Percentiles rank a stretch among this genome's conserved stretches.
These are phyloP conservation scores for Tiliacea citrago DNA, from an alignment of 2,888 invertebrate genomes.

Conservation along the genomic window DNA sequence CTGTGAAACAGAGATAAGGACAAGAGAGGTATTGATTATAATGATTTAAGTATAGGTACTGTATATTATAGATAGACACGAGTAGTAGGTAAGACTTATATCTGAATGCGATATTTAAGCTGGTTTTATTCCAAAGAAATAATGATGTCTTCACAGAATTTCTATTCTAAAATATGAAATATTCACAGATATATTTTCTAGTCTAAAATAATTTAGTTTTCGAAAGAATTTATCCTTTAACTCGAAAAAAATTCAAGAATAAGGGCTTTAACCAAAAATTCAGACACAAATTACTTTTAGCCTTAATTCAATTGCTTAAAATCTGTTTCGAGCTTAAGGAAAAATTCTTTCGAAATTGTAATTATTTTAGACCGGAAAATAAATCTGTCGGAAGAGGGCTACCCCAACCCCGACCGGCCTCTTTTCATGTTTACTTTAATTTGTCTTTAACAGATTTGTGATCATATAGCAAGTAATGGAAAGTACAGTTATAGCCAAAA, in stretches of 20 bases:
- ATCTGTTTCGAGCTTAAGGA: slow-evolving; percentile 22
- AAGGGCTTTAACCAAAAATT: slow-evolving; percentile 3
- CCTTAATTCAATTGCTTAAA: slow-evolving; percentile 19
- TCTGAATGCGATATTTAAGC: not conserved
- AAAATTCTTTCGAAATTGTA: slow-evolving; percentile 16
- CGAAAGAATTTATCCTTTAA: no score
- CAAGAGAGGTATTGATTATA: not conserved
- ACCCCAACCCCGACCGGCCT: slow-evolving; percentile 6
- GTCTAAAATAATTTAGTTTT: no score
- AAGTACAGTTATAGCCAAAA: not conserved
- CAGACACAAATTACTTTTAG: not conserved
- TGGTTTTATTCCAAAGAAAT: slow-evolving; percentile 1
- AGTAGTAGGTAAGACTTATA: not conserved
- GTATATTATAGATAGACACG: no score
- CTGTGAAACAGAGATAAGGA: slow-evolving; percentile 24
- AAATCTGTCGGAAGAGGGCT: slow-evolving; percentile 30
- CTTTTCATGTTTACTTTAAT: slow-evolving; percentile 47
- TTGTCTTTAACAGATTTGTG: slow-evolving; percentile 13
- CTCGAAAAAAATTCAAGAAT: not conserved
- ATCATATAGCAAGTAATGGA: not conserved
- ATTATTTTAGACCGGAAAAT: slow-evolving; percentile 30
- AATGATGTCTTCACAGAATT: not conserved
- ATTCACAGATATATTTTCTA: no score
- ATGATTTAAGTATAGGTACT: not conserved
- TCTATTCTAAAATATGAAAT: no score